Conservation (phyloP, 2,888 invertebrate species). For the Lasioglossum zephyrum region DNA sequence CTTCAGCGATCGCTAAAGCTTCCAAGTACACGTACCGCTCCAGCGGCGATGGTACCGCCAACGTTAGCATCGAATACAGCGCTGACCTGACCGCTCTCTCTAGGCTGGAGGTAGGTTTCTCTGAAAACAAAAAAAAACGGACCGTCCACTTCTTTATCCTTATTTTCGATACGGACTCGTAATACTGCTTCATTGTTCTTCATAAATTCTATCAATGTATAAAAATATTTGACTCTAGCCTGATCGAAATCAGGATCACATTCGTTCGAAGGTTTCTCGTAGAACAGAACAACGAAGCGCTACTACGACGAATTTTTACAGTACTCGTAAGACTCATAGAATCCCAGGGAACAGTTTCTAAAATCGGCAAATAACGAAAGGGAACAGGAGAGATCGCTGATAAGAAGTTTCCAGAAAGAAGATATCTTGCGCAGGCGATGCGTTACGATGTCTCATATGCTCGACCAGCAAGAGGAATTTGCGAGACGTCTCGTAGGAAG, state of each 20-base stretch:
- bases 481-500: neutral
- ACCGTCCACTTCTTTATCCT: neutral
- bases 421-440: neutral
- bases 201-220: too few species aligned
- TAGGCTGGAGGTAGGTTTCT: slow-evolving; percentile 93
- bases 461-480: neutral
- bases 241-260: neutral
- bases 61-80: slow-evolving; percentile 97
- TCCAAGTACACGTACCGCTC: slow-evolving; percentile 97
- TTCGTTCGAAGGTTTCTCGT: neutral
- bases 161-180: neutral
- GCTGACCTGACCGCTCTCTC: slow-evolving; percentile 97
- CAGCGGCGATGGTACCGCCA: slow-evolving; percentile 91
- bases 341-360: neutral
- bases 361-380: neutral
- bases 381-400: slow-evolving; percentile 7
- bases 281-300: neutral
- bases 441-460: neutral
- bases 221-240: neutral
- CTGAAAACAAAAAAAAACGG: neutral
- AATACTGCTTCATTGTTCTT: neutral
- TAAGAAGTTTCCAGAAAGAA: neutral
- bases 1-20: slow-evolving; percentile 92
- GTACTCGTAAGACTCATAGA: neutral
- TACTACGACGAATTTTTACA: neutral